Percentiles rank a stretch among this genome's conserved stretches.
Conservation (phyloP, 1,140 invertebrate species). For the Conopomorpha cramerella region DNA sequence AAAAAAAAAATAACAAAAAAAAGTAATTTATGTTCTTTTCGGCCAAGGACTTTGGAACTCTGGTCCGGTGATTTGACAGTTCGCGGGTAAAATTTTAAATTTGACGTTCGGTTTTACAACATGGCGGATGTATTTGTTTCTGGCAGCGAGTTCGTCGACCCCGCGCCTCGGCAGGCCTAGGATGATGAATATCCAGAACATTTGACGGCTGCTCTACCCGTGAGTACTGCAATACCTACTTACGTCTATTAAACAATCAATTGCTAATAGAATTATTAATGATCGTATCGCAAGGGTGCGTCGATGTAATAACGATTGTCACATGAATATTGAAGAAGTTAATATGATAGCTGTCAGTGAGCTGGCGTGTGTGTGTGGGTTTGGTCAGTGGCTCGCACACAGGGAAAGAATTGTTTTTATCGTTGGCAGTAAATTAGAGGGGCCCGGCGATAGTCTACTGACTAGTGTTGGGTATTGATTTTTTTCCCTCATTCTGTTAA, state of each 20-base stretch:
- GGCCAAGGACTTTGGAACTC: slow-evolving; percentile 23
- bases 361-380: slow-evolving; percentile 8
- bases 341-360: slow-evolving; percentile 9
- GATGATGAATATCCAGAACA: slow-evolving; percentile 52
- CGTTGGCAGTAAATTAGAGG: slow-evolving; percentile 43
- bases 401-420: slow-evolving; percentile 32
- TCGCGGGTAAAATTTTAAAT: slow-evolving; percentile 43
- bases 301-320: slow-evolving; percentile 26
- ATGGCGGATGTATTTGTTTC: slow-evolving; percentile 47
- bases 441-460: slow-evolving; percentile 29
- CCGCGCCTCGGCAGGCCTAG: slow-evolving; percentile 18
- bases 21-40: slow-evolving; percentile 16
- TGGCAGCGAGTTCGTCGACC: slow-evolving; percentile 36
- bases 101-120: slow-evolving; percentile 45
- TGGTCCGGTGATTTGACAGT: slow-evolving; percentile 38
- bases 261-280: slow-evolving; percentile 25
- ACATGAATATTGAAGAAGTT: slow-evolving; percentile 31
- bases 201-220: slow-evolving; percentile 52
- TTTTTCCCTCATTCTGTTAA: slow-evolving; percentile 59
- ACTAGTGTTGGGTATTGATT: slow-evolving; percentile 51
- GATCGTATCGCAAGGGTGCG: slow-evolving; percentile 24
- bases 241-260: slow-evolving; percentile 1
- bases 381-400: slow-evolving; percentile 17
- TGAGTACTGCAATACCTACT: slow-evolving; percentile 19
- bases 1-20: background rate